A percentile compares a stretch with the other conserved stretches of the same genome.
phyloP scores from a whole-genome alignment of 2,113 vertebrate species.

The Leptosomus discolor region DNA sequence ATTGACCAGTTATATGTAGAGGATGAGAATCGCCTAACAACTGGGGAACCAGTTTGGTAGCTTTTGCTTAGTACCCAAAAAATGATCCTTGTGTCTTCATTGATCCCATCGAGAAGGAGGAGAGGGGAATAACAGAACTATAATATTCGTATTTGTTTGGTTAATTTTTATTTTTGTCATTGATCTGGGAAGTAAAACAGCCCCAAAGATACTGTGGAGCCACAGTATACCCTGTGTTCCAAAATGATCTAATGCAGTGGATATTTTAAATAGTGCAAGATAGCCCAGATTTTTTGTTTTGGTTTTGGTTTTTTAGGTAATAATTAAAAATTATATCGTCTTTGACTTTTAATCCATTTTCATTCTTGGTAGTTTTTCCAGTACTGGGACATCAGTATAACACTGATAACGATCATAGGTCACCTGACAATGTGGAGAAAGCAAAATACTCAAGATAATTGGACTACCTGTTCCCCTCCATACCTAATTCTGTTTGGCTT shows the following conservation, averaged over 20 bases:
- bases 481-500: not conserved
- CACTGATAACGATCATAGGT: not conserved
- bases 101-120: not conserved
- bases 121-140: not conserved
- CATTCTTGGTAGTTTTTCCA: not conserved
- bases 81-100: not conserved
- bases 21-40: not conserved
- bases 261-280: not conserved
- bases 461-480: not conserved
- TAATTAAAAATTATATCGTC: not conserved
- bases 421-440: not conserved
- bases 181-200: not conserved
- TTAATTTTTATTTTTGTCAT: not conserved
- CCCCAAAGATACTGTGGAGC: too few species aligned
- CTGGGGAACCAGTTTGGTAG: not conserved
- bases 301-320: not conserved
- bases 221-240: not conserved
- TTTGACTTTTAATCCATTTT: not conserved
- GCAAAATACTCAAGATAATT: not conserved
- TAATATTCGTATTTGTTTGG: not conserved
- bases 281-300: not conserved
- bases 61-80: not conserved
- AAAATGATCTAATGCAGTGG: not conserved
- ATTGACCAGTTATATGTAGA: not conserved
- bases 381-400: not conserved